phyloP scores from a whole-genome alignment of 2,113 vertebrate genomes.

The Eptesicus fuscus region DNA sequence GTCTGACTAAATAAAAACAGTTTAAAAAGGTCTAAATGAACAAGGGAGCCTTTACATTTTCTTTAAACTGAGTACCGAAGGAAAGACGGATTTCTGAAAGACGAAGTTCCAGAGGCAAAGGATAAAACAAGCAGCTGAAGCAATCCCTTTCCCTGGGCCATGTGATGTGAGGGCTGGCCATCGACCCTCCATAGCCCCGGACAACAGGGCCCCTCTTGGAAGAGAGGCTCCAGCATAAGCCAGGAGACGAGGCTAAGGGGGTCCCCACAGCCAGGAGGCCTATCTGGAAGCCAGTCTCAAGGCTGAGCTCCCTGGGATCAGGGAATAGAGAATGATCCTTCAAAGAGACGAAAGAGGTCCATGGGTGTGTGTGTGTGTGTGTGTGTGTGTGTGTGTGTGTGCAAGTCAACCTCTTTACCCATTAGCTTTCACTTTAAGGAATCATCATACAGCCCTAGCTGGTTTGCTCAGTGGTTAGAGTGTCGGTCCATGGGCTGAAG shows the following conservation, averaged over 20 bases:
- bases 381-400: no score
- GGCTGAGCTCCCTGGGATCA: neutral
- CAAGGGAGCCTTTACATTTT: slow-evolving; percentile 47
- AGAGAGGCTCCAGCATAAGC: neutral
- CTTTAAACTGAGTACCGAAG: slow-evolving; percentile 9
- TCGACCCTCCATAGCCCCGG: neutral
- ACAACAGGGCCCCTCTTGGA: neutral
- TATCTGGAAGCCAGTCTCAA: neutral
- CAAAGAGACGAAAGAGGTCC: neutral
- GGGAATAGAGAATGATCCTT: neutral
- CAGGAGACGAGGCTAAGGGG: neutral
- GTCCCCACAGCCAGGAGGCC: neutral
- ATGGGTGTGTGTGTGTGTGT: no score
- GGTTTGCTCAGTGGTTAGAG: no score
- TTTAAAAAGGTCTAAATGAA: slow-evolving; percentile 48
- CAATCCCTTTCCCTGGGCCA: neutral
- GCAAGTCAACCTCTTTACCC: neutral
- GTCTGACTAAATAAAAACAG: slow-evolving; percentile 57
- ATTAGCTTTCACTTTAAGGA: slow-evolving; percentile 49
- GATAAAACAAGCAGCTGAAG: neutral
- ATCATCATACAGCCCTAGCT: neutral
- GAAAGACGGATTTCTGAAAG: slow-evolving; percentile 7
- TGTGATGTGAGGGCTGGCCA: neutral
- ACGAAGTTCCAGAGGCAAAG: slow-evolving; percentile 39
- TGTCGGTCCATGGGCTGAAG: no score